Conservation (phyloP, 1,140 invertebrate species). For the Chrysopa pallens region DNA sequence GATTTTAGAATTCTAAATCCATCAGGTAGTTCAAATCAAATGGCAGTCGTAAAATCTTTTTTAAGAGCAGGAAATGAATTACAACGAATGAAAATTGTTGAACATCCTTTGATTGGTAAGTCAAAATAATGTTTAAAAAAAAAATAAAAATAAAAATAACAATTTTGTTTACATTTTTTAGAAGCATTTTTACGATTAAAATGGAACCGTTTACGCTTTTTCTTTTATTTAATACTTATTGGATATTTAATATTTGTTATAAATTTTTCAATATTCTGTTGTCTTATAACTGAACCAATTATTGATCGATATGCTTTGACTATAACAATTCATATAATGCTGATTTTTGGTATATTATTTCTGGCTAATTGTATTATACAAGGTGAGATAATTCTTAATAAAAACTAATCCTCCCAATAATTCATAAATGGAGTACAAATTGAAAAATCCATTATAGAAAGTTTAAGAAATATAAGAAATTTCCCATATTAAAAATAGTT, state of each 20-base stretch:
- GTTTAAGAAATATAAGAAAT: too few relatives aligned
- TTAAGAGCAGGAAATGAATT: conserved; percentile 9
- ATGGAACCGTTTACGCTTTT: conserved; percentile 23
- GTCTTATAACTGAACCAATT: conserved; percentile 1
- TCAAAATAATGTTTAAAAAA: background rate
- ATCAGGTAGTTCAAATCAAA: conserved; percentile 12
- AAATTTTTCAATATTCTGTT: conserved; percentile 8
- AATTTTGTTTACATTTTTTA: background rate
- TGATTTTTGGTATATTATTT: background rate
- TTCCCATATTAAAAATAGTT: too few relatives aligned
- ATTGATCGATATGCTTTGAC: conserved; percentile 1
- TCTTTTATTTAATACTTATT: conserved; percentile 23
- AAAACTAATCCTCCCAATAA: too few relatives aligned
- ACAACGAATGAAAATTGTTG: conserved; percentile 17
- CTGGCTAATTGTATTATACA: background rate
- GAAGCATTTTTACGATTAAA: conserved; percentile 27
- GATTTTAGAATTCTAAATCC: conserved; percentile 16
- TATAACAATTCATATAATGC: background rate
- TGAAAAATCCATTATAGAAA: too few relatives aligned
- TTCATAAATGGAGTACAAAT: too few relatives aligned
- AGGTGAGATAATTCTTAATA: too few relatives aligned
- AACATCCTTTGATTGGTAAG: conserved; percentile 23
- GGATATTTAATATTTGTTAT: conserved; percentile 15
- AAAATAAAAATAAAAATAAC: background rate
- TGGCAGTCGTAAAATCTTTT: conserved; percentile 16